Evolutionary conservation across 2,888 invertebrate genomes (phyloP), one percentile per base, ranked within the genome.

Genomic region (Nomada goodeniana): DNA sequence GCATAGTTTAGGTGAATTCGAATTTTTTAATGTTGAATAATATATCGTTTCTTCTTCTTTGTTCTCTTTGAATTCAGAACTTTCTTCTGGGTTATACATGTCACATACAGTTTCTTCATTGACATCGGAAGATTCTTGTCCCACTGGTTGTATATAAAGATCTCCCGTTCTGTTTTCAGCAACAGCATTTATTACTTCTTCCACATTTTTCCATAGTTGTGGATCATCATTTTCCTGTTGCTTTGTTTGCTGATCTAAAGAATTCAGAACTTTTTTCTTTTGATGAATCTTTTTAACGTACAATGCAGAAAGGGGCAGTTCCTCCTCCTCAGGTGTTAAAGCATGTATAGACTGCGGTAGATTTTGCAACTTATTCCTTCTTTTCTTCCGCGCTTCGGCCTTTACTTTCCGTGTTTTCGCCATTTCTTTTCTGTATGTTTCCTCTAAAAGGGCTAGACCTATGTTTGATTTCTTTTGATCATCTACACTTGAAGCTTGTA

Each of bases 391-490:
- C 2, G 84, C 71, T 1, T 57, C 71, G 5, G 68, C 72, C 26
- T 85, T 90, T 7, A 68, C 10, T 53, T 80, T 90, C 18, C 85
- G 85, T 0, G 84, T 65, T 5, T 73, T 76, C 0, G 88, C 87
- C 4, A 84, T 86, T 72, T 93, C 92, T 64, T 91, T 91, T 65
- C 90, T 91, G 10, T 92, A 88, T 0, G 90, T 89, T 55, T 92
- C 88, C 26, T 92, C 93, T 2, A 93, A 82, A 29, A 93, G 86
- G 15, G 89, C 90, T 3, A 93, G 85, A 15, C 91, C 92, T 0
- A 89, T 93, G 9, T 65, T 78, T 11, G 15, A 42, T 7, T 77
- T 74, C 55, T 70, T 64, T 18, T 75, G 44, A 52, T 88, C 84
- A 20, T 88, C 85, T 18, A 26, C 55, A 55, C 72, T 63, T 3